phyloP scores from a whole-genome alignment of 2,888 invertebrate species.

The Orchesella flavescens region DNA sequence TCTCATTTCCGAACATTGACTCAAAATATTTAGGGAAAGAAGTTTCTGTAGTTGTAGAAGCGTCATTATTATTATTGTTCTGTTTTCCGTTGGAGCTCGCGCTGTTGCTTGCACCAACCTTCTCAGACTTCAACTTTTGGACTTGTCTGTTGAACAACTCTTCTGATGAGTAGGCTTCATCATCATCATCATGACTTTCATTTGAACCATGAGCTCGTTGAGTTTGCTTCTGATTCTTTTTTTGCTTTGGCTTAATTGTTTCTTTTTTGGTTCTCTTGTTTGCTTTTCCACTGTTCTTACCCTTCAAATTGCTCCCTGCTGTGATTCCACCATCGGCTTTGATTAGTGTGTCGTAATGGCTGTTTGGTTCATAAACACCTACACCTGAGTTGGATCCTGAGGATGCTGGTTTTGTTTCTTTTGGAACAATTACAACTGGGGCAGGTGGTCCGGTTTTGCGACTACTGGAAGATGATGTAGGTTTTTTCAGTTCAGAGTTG shows the following conservation, averaged over 20 bases:
- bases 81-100: background rate
- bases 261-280: slow-evolving; percentile 50
- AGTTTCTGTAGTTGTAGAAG: background rate
- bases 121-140: background rate
- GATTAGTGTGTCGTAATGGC: slow-evolving; percentile 37
- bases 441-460: slow-evolving; percentile 43
- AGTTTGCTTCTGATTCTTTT: slow-evolving; percentile 2
- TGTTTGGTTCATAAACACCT: slow-evolving; percentile 44
- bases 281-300: slow-evolving; percentile 3
- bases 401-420: slow-evolving; percentile 23
- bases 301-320: background rate
- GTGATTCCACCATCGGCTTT: slow-evolving; percentile 43
- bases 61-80: background rate
- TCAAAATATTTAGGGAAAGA: slow-evolving; percentile 39
- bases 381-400: background rate
- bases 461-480: background rate
- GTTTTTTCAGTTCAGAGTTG: slow-evolving; percentile 26
- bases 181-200: slow-evolving; percentile 43
- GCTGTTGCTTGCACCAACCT: background rate
- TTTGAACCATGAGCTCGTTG: slow-evolving; percentile 1
- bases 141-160: slow-evolving; percentile 44
- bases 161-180: slow-evolving; percentile 55
- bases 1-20: slow-evolving; percentile 40
- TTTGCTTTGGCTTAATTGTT: slow-evolving; percentile 25
- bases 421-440: slow-evolving; percentile 59